Percentiles rank a stretch among this genome's conserved stretches.
These are phyloP conservation scores for Oncorhynchus masou DNA, from an alignment of 2,113 vertebrate genomes.

Conservation along the genomic window DNA sequence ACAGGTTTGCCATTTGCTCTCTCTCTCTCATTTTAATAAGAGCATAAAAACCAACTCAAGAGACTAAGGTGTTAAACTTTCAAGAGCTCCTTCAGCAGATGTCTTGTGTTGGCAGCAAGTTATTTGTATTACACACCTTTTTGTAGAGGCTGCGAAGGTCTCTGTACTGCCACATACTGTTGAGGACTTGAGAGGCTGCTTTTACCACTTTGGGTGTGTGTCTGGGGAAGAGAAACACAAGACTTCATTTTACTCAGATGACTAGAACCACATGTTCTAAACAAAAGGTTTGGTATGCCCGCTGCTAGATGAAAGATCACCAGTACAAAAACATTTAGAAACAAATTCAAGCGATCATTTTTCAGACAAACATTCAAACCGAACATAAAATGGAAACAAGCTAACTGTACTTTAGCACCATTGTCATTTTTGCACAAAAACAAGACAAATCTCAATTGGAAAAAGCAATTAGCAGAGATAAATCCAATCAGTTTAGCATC, in stretches of 20 bases:
- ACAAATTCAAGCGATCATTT: neutral
- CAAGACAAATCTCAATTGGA: neutral
- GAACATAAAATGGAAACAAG: neutral
- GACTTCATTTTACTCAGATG: neutral
- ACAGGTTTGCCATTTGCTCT: neutral
- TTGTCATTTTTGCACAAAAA: too few relatives aligned
- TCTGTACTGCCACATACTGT: conserved; percentile 99
- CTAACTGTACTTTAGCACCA: neutral
- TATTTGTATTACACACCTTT: conserved; percentile 73
- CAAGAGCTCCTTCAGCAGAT: neutral
- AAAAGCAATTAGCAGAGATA: conserved; percentile 26
- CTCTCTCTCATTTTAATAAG: neutral
- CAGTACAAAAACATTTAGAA: neutral
- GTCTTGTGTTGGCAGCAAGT: neutral
- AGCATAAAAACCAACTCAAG: neutral
- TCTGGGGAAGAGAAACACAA: conserved; percentile 74
- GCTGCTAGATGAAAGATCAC: neutral
- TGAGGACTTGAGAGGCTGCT: conserved; percentile 97
- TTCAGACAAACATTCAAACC: neutral
- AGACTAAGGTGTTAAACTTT: neutral
- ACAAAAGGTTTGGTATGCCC: too few relatives aligned
- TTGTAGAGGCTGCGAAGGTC: conserved; percentile 99
- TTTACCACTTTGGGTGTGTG: conserved; percentile 99
- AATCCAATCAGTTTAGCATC: conserved; percentile 21
- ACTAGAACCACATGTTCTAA: too few relatives aligned